Evolutionary conservation across 2,113 vertebrate genomes (phyloP).

Genomic region (Vulpes vulpes): DNA sequence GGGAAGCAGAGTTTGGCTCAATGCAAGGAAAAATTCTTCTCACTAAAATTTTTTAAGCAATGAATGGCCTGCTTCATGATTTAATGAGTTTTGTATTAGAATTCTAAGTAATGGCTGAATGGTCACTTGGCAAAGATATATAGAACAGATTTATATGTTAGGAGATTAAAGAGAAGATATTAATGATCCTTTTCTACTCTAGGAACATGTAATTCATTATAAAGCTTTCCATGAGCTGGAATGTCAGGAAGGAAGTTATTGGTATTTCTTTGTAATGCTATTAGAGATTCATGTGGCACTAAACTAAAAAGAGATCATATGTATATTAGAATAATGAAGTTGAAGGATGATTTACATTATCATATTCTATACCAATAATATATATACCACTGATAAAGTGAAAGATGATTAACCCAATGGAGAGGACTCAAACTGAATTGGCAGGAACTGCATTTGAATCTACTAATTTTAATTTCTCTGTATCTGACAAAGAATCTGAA

Average conservation of each 20-base stretch:
- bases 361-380: constrained; percentile 10
- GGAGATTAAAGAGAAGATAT: constrained; percentile 41
- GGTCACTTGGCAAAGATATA: constrained; percentile 50
- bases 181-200: constrained; percentile 33
- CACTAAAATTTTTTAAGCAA: constrained; percentile 51
- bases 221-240: constrained; percentile 44
- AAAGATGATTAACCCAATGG: background rate
- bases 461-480: constrained; percentile 56
- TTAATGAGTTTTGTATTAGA: constrained; percentile 31
- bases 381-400: constrained; percentile 4
- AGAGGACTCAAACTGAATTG: constrained; percentile 33
- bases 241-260: constrained; percentile 19
- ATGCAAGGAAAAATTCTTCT: constrained; percentile 42
- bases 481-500: constrained; percentile 34
- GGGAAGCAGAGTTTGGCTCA: background rate
- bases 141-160: background rate
- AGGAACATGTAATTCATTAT: constrained; percentile 30
- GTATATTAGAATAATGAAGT: constrained; percentile 4
- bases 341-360: constrained; percentile 46
- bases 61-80: background rate
- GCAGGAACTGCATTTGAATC: constrained; percentile 17
- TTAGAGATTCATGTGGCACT: background rate
- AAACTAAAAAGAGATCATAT: constrained; percentile 41
- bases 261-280: constrained; percentile 56
- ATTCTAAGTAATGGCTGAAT: constrained; percentile 32